Base-by-base conservation (phyloP, 2,113 vertebrate genomes). In the Sphaerodactylus townsendi region DNA sequence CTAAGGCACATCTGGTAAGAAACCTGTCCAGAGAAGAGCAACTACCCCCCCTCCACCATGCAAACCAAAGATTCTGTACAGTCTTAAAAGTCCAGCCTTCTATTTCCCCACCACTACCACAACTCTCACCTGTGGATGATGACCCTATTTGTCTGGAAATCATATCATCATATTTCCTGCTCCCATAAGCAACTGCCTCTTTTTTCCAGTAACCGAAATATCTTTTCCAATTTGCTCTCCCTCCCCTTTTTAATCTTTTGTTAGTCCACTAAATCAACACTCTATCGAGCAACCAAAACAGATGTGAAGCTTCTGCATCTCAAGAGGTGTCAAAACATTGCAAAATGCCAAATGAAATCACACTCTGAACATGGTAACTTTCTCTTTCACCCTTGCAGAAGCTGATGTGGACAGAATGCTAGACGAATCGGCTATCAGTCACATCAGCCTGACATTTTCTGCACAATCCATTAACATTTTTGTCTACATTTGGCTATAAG, bases 1-100 rank as follows among this genome's bases (percentile, higher is more conserved):
- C 87, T 82, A 90, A 93, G 91, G 92, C 94, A 95, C 94, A 95
- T 95, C 94, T 95, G 92, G 86, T 86, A 91, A 93, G 91, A 82
- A 94, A 92, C 77, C 88, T 94, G 93, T 93, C 91, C 92, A 94
- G 90, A 81, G 88, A 90, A 94, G 80, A 71, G 88, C 69, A 84
- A 56, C 89, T 86, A 81, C 28, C 71, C 74, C 85, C 66, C 53
- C 53, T 19, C 86, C 90, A 90, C 90, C 71, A 83, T 50, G 71
- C 25, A 6, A 72, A 69, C 48, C 70, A 71, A 81, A 90, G 80
- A 88, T 92, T 86, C 81, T 89, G 93, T 88, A 76, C 75, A 94
- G 81, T 77, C 91, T 92, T 88, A 92, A 48, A 91, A 85, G 85
- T 70, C 76, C 76, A 82, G 73, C 70, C 71, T 73, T 79, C 62